Evolutionary conservation across 2,888 invertebrate genomes (phyloP).

Genomic region (Agrochola lychnidis): DNA sequence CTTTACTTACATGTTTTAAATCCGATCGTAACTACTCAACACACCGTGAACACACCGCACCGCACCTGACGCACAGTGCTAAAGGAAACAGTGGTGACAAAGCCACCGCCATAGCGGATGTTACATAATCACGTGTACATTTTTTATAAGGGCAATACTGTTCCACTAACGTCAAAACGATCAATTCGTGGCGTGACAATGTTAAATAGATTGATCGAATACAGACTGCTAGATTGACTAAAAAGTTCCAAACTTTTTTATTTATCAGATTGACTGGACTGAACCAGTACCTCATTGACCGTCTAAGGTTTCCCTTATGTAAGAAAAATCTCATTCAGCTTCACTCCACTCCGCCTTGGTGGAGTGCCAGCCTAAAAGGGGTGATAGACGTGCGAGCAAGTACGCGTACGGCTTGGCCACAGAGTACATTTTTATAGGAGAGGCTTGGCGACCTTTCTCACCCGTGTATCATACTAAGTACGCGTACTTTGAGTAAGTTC

Average conservation of each 20-base stretch:
- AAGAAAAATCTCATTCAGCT: background rate
- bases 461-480: no score
- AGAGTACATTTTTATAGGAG: no score
- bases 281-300: background rate
- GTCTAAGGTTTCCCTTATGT: background rate
- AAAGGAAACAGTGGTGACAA: constrained; percentile 83
- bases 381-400: no score
- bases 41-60: constrained; percentile 86
- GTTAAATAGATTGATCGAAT: background rate
- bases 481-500: no score
- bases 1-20: constrained; percentile 87
- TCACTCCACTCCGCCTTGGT: background rate
- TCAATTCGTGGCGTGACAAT: background rate
- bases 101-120: constrained; percentile 83
- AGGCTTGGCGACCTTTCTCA: no score
- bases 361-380: no score
- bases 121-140: constrained; percentile 85
- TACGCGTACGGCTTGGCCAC: no score
- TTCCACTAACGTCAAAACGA: constrained; percentile 22
- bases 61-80: constrained; percentile 87
- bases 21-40: constrained; percentile 82
- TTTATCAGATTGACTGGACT: background rate
- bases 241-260: background rate
- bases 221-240: background rate
- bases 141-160: constrained; percentile 68